Base-by-base conservation (phyloP, 1,140 invertebrate genomes). In the Polyergus mexicanus region DNA sequence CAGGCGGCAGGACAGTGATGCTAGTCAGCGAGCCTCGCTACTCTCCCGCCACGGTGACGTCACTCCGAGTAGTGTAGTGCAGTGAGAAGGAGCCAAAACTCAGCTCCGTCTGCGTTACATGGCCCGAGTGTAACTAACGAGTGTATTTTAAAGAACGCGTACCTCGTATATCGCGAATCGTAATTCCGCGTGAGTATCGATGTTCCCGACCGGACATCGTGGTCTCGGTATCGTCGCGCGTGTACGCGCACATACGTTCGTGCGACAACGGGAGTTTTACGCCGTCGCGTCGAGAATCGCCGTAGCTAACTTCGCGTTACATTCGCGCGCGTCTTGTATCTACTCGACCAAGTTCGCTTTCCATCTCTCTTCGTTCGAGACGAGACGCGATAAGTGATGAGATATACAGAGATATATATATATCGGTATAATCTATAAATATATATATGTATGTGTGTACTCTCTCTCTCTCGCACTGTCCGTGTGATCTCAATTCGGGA, bases 41-140 rank as follows among this genome's bases (percentile, higher is more conserved):
- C 91, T 92, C 94, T 94, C 95, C 95, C 95, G 95, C 95, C 95
- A 95, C 93, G 94, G 95, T 95, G 95, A 95, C 95, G 95, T 95
- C 95, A 95, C 94, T 95, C 92, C 74, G 93, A 93, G 94, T 95
- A 95, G 95, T 94, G 95, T 95, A 95, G 95, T 95, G 95, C 94
- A 95, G 94, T 94, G 94, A 95, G 93, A 92, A 95, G 94, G 94
- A 95, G 94, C 94, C 87, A 87, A 25, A 92, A 85, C 65, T 16
- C 68, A 76, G 89, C 93, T 93, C 89, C 93, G 91, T 92, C 90
- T 91, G 90, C 88, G 91, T 92, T 90, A 92, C 89, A 91, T 93
- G 89, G 78, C 83, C 74, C 66, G 78, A 89, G 74, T 89, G 88
- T 81, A 78, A 85, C 78, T 71, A 80, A 47, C 88, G 68, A 80